Evolutionary conservation across 2,113 vertebrate species (phyloP).

Genomic region (Phaethon lepturus): DNA sequence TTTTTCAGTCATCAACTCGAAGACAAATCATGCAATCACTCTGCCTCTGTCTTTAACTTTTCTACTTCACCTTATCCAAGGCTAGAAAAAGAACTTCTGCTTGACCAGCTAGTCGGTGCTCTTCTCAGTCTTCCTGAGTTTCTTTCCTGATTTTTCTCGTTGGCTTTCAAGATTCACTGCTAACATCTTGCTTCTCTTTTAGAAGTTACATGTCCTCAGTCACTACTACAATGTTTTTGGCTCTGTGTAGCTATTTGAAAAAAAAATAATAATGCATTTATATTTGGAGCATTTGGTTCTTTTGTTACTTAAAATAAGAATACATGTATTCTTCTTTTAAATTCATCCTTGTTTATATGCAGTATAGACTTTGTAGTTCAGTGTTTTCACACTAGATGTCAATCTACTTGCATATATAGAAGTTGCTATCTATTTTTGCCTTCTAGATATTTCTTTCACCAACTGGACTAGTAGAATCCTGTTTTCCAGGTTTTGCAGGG

Average conservation of each 20-base stretch:
- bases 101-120: neutral
- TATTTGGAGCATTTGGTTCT: neutral
- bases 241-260: neutral
- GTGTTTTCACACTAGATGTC: conserved; percentile 69
- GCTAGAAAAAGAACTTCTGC: neutral
- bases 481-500: neutral
- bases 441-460: conserved; percentile 67
- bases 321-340: neutral
- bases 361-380: conserved; percentile 36
- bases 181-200: neutral
- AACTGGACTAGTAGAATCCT: neutral
- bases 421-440: neutral
- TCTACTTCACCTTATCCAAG: neutral
- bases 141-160: neutral
- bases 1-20: neutral
- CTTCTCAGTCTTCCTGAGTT: neutral
- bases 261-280: neutral
- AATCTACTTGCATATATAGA: conserved; percentile 33
- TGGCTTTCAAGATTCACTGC: neutral
- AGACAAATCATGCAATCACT: neutral
- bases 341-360: neutral
- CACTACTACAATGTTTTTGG: neutral
- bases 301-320: neutral
- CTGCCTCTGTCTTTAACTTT: neutral
- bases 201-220: neutral